Conservation (phyloP, 2,113 vertebrate species). For the Pollimyrus isidori region DNA sequence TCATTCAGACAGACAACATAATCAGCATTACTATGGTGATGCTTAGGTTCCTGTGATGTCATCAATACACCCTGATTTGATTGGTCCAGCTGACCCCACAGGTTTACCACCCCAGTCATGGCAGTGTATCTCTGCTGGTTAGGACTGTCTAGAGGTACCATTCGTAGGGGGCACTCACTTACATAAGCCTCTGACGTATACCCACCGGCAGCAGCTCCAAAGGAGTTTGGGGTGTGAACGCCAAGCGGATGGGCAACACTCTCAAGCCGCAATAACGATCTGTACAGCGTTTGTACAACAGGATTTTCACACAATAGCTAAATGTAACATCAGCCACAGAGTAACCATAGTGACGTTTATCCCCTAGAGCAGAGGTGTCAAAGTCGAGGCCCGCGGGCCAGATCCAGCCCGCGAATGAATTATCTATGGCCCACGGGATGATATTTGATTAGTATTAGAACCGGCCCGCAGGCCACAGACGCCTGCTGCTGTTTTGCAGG, state of each 20-base stretch:
- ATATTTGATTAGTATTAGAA: no score
- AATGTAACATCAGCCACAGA: not conserved
- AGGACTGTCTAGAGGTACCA: not conserved
- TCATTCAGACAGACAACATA: not conserved
- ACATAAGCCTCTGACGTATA: not conserved
- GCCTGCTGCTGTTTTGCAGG: no score
- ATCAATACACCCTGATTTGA: not conserved
- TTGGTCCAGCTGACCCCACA: not conserved
- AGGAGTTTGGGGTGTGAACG: not conserved
- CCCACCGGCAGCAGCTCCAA: not conserved
- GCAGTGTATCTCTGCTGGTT: not conserved
- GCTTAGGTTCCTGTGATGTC: not conserved
- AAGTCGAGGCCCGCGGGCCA: no score
- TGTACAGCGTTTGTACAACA: not conserved
- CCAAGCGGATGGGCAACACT: not conserved
- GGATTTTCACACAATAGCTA: not conserved
- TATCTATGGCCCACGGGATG: no score
- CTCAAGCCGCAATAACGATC: not conserved
- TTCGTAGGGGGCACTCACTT: not conserved
- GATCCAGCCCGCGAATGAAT: no score
- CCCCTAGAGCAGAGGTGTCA: not conserved
- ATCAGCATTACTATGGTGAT: not conserved
- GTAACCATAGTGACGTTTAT: not conserved
- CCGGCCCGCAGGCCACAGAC: no score
- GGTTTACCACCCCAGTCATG: not conserved